Evolutionary conservation across 1,140 invertebrate species (phyloP).

Genomic region (Lepidotrigona ventralis): DNA sequence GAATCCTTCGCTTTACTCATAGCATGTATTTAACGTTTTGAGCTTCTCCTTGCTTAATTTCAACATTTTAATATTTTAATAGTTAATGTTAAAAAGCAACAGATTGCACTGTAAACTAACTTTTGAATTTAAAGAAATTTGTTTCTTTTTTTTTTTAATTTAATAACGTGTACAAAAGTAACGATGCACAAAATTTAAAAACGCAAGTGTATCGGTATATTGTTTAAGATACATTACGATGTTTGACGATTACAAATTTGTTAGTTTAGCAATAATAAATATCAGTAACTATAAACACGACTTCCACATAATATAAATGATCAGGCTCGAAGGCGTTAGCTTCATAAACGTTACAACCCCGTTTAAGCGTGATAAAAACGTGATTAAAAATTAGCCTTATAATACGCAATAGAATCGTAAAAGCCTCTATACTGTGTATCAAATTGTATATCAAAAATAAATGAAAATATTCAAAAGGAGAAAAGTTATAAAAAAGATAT

Average conservation of each 20-base stretch:
- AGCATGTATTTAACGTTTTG: neutral
- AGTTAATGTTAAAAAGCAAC: neutral
- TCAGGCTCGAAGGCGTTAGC: neutral
- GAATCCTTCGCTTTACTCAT: neutral
- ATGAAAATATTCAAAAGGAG: neutral
- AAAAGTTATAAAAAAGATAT: neutral
- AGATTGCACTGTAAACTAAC: neutral
- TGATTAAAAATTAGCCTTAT: neutral
- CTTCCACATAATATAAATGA: neutral
- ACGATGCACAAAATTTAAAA: neutral
- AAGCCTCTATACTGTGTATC: neutral
- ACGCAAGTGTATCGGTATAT: neutral
- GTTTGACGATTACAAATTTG: neutral
- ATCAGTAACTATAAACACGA: neutral
- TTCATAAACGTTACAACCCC: neutral
- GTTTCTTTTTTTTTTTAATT: neutral
- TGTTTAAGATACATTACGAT: neutral
- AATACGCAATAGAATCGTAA: neutral
- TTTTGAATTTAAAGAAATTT: neutral
- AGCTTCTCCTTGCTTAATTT: neutral
- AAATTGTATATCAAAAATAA: neutral
- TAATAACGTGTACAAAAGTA: neutral
- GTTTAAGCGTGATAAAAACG: neutral
- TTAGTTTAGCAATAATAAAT: neutral
- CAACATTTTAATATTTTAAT: neutral